Percentiles rank a stretch among this genome's conserved stretches.
Conservation (phyloP, 2,797 vertebrate genomes). For the Poeciliopsis turneri region DNA sequence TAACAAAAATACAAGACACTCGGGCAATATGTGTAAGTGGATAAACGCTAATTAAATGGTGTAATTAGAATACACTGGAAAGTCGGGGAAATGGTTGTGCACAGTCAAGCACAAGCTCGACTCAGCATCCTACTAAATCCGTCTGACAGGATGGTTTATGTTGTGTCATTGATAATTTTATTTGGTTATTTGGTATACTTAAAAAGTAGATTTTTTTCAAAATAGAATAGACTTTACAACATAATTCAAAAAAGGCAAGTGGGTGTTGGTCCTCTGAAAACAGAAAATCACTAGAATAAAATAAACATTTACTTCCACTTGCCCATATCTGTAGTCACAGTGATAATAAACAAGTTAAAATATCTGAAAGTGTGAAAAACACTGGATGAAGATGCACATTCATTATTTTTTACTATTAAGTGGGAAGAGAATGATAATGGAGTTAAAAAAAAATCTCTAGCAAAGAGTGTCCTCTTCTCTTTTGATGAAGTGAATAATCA, state of each 20-base stretch:
- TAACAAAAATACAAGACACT: slow-evolving; percentile 62
- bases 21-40: slow-evolving; percentile 64
- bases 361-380: not conserved
- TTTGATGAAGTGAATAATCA: not conserved
- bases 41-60: slow-evolving; percentile 74
- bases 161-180: not conserved
- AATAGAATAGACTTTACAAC: not conserved
- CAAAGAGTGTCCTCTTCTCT: not conserved
- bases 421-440: not conserved
- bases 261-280: not conserved
- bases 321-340: not conserved
- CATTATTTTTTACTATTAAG: not conserved
- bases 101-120: slow-evolving; percentile 62
- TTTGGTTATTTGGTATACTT: not conserved
- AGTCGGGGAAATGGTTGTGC: slow-evolving; percentile 64
- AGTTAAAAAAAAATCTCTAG: not conserved
- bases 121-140: slow-evolving; percentile 38
- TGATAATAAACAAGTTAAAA: not conserved
- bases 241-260: not conserved
- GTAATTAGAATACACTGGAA: slow-evolving; percentile 71
- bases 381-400: not conserved
- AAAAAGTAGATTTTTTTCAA: not conserved
- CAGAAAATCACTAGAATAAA: not conserved
- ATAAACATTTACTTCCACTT: not conserved
- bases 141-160: slow-evolving; percentile 38